Base-by-base conservation (phyloP, 37 sponge, comb jelly and placozoan species). In the Oopsacas minuta region DNA sequence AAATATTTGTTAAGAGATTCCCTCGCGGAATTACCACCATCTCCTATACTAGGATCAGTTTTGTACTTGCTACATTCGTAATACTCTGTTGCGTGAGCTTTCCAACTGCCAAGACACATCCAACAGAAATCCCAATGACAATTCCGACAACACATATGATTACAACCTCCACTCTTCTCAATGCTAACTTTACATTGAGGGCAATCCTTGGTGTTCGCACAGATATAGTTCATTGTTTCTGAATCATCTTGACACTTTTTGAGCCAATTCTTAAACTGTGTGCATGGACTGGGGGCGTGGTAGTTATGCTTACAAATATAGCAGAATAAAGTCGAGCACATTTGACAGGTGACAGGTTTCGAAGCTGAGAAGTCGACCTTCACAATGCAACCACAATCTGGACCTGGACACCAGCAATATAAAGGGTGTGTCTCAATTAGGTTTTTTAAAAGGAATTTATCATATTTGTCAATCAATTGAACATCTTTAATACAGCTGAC, bases 131-230 rank as follows among this genome's bases (percentile, higher is more conserved):
- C 91, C 86, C 53, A 0, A 36, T 0, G 46, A 42, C 38, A 75
- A 37, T 42, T 34, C 49, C 81, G 22, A 36, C 36, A 23, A 10
- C 38, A 81, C 91, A 95, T 95, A 88, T 95, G 96, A 61, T 95
- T 95, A 81, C 96, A 95, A 23, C 96, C 96, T 3, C 96, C 96
- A 52, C 88, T 92, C 89, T 95, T 95, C 83, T 95, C 96, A 85
- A 95, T 95, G 37, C 87, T 83, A 23, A 89, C 81, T 37, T 86
- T 83, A 90, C 96, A 95, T 36, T 91, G 88, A 15, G 96, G 96
- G 87, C 96, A 95, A 36, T 92, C 90, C 82, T 94, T 94, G 28
- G 94, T 94, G 81, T 94, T 94, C 39, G 92, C 91, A 0, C 38
- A 37, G 86, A 94, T 94, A 88, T 94, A 94, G 81, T 94, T 86